Percentiles rank a stretch among this genome's conserved stretches.
phyloP scores from a whole-genome alignment of 92 coral and sea anemone genomes.

The Desmophyllum pertusum region DNA sequence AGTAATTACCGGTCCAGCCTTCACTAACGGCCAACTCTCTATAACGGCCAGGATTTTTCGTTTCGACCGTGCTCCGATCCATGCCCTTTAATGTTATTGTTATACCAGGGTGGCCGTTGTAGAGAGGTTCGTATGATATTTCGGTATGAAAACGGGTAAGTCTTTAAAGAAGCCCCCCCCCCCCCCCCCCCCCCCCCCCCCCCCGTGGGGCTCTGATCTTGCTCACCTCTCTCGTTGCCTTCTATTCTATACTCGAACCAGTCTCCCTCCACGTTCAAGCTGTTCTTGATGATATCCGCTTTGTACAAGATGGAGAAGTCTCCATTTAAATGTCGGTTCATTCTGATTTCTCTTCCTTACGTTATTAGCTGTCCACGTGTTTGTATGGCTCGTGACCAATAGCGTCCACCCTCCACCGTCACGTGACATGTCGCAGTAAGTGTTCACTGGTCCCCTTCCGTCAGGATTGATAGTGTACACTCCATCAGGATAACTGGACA shows the following conservation, averaged over 20 bases:
- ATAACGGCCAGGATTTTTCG: too few relatives aligned
- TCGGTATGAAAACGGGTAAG: too few relatives aligned
- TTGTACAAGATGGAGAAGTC: conserved; percentile 71
- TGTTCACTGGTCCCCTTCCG: conserved; percentile 49
- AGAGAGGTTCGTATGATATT: too few relatives aligned
- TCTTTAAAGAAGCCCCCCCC: too few relatives aligned
- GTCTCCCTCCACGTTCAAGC: conserved; percentile 41
- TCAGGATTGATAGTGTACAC: conserved; percentile 79
- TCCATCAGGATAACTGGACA: conserved; percentile 63
- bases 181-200: too few relatives aligned
- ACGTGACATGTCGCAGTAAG: conserved; percentile 81
- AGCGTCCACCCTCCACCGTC: conserved; percentile 91
- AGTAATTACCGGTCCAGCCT: too few relatives aligned
- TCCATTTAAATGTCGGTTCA: conserved; percentile 49
- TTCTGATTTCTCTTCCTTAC: conserved; percentile 42
- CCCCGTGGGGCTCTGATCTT: too few relatives aligned
- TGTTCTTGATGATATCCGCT: conserved; percentile 64
- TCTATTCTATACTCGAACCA: conserved; percentile 76
- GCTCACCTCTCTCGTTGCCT: conserved; percentile 63
- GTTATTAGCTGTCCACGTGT: conserved; percentile 61
- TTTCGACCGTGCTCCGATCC: too few relatives aligned
- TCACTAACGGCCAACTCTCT: too few relatives aligned
- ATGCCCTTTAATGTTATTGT: too few relatives aligned
- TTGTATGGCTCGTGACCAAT: conserved; percentile 77
- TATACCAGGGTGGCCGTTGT: too few relatives aligned